Conservation (phyloP, 2,113 vertebrate species). For the Scomber colias region DNA sequence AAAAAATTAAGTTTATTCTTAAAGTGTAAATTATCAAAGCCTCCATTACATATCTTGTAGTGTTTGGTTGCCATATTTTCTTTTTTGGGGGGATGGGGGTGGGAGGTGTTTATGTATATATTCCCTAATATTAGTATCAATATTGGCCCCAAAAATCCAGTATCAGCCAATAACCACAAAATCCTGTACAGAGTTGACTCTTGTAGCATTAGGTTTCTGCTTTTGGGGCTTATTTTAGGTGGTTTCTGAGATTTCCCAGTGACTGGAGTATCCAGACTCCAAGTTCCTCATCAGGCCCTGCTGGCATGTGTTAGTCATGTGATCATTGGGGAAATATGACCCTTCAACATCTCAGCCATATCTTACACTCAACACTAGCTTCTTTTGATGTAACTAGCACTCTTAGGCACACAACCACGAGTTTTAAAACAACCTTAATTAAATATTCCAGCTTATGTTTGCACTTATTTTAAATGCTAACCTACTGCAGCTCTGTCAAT, state of each 20-base stretch:
- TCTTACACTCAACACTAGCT: too few species aligned
- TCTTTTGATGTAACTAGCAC: fast-evolving
- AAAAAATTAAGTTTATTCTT: too few species aligned
- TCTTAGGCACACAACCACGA: neutral
- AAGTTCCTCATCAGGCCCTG: constrained; percentile 66
- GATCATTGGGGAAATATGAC: constrained; percentile 50
- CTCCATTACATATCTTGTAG: too few species aligned
- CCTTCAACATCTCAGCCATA: constrained; percentile 1
- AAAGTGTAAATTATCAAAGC: too few species aligned
- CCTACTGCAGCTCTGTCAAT: constrained; percentile 59
- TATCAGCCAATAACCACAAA: too few species aligned
- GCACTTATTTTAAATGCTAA: constrained; percentile 21
- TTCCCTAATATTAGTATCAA: too few species aligned
- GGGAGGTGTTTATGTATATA: too few species aligned
- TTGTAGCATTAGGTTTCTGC: neutral
- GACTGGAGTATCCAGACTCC: neutral
- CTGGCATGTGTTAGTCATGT: constrained; percentile 74
- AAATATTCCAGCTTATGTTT: neutral
- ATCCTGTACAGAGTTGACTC: neutral
- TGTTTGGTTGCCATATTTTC: too few species aligned
- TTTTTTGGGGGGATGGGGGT: too few species aligned
- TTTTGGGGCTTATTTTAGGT: constrained; percentile 7
- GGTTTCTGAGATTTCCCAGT: neutral
- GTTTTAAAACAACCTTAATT: neutral
- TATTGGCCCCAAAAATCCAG: too few species aligned